Evolutionary conservation across 2,888 invertebrate species (phyloP).

Genomic region (Nemurella pictetii): DNA sequence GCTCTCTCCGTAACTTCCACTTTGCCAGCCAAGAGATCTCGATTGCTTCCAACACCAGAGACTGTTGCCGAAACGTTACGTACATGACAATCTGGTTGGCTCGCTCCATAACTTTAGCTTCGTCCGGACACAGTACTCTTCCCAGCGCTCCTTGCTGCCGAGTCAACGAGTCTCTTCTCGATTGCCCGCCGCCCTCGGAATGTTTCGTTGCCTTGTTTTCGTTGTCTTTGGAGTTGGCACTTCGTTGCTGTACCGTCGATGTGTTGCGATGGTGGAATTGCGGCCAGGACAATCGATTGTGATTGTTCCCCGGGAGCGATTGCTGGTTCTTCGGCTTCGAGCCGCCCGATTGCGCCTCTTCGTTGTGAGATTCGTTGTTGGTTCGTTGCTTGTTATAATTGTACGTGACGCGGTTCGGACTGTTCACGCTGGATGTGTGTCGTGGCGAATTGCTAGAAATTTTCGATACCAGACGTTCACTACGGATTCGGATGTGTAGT

Average conservation of each 20-base stretch:
- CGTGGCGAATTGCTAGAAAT: constrained; percentile 33
- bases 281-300: constrained; percentile 62
- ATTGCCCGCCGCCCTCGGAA: constrained; percentile 36
- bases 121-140: constrained; percentile 68
- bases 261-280: constrained; percentile 50
- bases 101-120: constrained; percentile 80
- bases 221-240: constrained; percentile 9
- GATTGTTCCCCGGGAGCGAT: constrained; percentile 52
- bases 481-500: neutral
- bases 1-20: neutral
- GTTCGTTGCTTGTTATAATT: constrained; percentile 53
- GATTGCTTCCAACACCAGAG: neutral
- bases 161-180: constrained; percentile 35
- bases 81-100: constrained; percentile 89
- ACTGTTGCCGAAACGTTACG: constrained; percentile 52
- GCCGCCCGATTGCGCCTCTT: neutral
- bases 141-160: constrained; percentile 53
- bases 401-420: constrained; percentile 29
- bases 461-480: neutral
- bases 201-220: constrained; percentile 35
- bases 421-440: constrained; percentile 30
- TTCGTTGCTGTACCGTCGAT: constrained; percentile 35
- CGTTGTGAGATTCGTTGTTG: constrained; percentile 56
- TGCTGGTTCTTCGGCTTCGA: constrained; percentile 4
- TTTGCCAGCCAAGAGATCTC: neutral